A percentile compares a stretch with the other conserved stretches of the same genome.
Evolutionary conservation across 53 echinoderm and acorn worm genomes (phyloP).

Genomic region (Pentamera pediparva): DNA sequence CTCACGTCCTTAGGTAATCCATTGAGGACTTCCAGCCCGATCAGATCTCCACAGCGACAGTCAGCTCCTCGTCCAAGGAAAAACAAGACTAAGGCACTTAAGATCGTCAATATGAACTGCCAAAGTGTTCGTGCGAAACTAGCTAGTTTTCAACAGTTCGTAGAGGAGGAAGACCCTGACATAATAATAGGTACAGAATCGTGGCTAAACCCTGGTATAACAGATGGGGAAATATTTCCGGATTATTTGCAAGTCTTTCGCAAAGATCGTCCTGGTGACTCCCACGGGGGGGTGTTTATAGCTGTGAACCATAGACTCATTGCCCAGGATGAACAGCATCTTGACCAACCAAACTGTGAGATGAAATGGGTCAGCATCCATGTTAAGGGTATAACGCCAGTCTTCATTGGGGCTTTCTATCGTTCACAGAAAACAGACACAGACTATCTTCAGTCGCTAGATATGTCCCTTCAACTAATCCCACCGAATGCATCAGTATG

Average conservation of each 20-base stretch:
- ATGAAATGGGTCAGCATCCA: not conserved
- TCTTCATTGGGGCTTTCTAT: constrained; percentile 9
- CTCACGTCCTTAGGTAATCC: not conserved
- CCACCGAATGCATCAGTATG: not conserved
- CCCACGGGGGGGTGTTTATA: constrained; percentile 38
- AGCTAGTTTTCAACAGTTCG: not conserved
- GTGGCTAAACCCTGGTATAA: constrained; percentile 29
- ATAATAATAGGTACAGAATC: constrained; percentile 46
- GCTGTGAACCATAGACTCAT: constrained; percentile 21
- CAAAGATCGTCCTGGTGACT: constrained; percentile 19
- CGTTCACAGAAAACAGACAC: constrained; percentile 11
- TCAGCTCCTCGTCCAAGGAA: not conserved
- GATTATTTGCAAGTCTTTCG: constrained; percentile 16
- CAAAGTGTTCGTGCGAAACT: constrained; percentile 33
- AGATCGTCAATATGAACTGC: constrained; percentile 25
- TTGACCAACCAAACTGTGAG: not conserved
- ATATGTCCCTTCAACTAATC: not conserved
- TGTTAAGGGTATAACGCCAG: not conserved
- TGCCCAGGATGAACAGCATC: constrained; percentile 4
- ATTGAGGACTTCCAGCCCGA: not conserved
- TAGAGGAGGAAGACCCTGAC: constrained; percentile 29
- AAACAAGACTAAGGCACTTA: not conserved
- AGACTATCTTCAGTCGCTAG: not conserved
- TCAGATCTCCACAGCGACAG: not conserved
- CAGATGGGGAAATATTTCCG: constrained; percentile 36